Conservation (phyloP, 2,113 vertebrate species). For the Nothocercus julius region DNA sequence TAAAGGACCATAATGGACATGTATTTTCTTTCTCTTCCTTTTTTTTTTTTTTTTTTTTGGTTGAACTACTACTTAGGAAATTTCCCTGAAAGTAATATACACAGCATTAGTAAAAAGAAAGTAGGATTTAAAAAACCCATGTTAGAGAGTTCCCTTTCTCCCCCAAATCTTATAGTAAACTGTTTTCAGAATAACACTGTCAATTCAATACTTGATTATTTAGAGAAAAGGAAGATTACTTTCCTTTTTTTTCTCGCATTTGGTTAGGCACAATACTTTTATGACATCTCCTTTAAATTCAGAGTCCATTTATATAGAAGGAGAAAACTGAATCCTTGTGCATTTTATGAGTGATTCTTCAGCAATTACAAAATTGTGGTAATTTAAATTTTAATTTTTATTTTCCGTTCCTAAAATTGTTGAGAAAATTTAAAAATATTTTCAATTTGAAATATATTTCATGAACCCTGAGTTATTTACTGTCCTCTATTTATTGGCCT, state of each 20-base stretch:
- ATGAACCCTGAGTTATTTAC: not conserved
- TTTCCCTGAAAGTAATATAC: not conserved
- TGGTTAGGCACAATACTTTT: not conserved
- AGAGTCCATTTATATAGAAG: not conserved
- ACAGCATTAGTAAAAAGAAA: constrained; percentile 16
- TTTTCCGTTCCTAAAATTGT: constrained; percentile 19
- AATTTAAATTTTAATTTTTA: not conserved
- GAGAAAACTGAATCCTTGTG: not conserved
- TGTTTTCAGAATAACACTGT: constrained; percentile 1
- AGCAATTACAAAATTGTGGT: not conserved
- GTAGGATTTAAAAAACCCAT: not conserved
- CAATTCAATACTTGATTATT: constrained; percentile 1
- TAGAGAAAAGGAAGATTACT: not conserved
- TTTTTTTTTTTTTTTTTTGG: not conserved
- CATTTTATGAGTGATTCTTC: not conserved
- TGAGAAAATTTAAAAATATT: not conserved
- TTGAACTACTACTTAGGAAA: constrained; percentile 51
- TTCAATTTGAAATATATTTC: not conserved
- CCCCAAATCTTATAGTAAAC: not conserved
- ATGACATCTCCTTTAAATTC: constrained; percentile 13
- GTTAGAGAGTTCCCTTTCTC: not conserved
- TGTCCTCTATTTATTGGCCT: not conserved
- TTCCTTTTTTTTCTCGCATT: not conserved
- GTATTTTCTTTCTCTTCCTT: constrained; percentile 21
- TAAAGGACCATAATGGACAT: constrained; percentile 14